Base-by-base conservation (phyloP, 2,113 vertebrate species). In the Lepisosteus oculatus region DNA sequence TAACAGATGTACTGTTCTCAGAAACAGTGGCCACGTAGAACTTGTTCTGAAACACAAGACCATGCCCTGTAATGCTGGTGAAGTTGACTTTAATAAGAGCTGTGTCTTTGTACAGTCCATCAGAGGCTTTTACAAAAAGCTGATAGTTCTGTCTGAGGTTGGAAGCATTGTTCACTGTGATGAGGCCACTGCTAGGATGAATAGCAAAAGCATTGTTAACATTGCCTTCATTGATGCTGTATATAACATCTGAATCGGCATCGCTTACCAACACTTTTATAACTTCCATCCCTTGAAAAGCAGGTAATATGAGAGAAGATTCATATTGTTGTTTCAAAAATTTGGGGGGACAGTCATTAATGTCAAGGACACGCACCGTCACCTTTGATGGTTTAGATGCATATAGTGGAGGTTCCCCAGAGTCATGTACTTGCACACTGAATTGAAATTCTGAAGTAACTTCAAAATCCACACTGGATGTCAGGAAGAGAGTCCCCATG, bases 311-410 rank as follows among this genome's bases (percentile, higher is more conserved):
- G 66, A 95, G 44, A 42, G 86, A 87, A 68, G 90, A 64, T 73
- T 95, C 84, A 0, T 97, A 98, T 4, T 73, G 65, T 1, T 88
- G 81, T 68, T 84, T 75, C 57, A 72, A 74, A 83, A 99, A 99
- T 65, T 86, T 87, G 5, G 97, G 97, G 6, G 94, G 91, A 55
- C 90, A 95, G 78, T 99, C 97, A 17, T 99, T 99, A 68, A 94
- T 80, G 44, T 99, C 92, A 72, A 88, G 85, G 64, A 99, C 65
- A 0, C 78, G 85, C 67, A 99, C 84, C 3, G 84, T 93, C 79
- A 98, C 91, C 78, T 85, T 91, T 75, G 91, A 90, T 41, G 95
- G 90, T 79, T 88, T 89, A 17, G 87, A 80, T 43, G 96, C 93
- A n/a, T 90, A 95, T 71, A 95, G 85, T 3, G 83, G 84, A 4